Percentiles rank a stretch among this genome's conserved stretches.
These are phyloP conservation scores for Rhizomys pruinosus DNA, from an alignment of 2,113 vertebrate genomes.

Conservation along the genomic window DNA sequence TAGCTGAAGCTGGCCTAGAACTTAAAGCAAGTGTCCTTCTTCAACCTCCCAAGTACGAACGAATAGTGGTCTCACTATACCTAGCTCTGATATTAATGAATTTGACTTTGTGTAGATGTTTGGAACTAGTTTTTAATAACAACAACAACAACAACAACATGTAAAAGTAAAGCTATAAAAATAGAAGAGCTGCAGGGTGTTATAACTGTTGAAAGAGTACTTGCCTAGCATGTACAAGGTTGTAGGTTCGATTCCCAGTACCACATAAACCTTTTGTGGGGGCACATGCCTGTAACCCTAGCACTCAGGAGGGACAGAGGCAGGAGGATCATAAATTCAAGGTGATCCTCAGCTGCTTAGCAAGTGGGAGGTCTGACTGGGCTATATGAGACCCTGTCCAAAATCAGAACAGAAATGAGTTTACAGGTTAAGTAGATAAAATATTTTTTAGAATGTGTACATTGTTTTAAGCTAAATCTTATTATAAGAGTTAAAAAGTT, in stretches of 20 bases:
- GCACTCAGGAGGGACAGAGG: neutral
- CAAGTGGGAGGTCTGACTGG: neutral
- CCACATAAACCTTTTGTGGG: neutral
- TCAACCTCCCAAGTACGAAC: neutral
- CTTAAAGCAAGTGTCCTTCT: neutral
- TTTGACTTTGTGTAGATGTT: neutral
- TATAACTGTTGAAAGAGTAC: neutral
- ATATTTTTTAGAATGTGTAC: neutral
- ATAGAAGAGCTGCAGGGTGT: neutral
- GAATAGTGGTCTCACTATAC: neutral
- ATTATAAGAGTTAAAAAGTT: neutral
- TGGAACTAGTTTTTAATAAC: neutral
- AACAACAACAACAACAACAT: neutral
- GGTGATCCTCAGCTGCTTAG: neutral
- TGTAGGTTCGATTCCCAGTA: neutral
- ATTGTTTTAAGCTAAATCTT: neutral
- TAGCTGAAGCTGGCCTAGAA: neutral
- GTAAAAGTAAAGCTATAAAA: neutral
- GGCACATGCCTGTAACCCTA: neutral
- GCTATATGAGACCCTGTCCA: neutral
- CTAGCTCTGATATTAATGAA: neutral
- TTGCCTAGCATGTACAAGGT: neutral
- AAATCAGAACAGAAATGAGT: neutral
- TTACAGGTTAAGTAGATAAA: neutral
- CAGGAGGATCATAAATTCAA: neutral